These are phyloP conservation scores for Andricus curvator DNA, from an alignment of 2,888 invertebrate species.

Conservation along the genomic window DNA sequence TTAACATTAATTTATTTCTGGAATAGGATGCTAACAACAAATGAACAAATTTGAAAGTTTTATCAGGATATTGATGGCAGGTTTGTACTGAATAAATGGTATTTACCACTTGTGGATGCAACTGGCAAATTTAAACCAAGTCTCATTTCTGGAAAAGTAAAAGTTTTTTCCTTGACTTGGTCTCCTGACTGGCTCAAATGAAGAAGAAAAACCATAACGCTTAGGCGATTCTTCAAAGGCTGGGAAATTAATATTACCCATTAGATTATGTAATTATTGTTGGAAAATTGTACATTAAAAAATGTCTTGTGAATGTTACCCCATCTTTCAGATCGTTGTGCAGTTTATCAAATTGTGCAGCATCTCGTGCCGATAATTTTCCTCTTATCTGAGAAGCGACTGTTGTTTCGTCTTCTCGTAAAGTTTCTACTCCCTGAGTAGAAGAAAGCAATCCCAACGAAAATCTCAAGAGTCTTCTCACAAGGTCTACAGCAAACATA, in stretches of 20 bases:
- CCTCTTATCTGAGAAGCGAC: constrained; percentile 69
- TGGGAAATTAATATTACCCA: constrained; percentile 23
- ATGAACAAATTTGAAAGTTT: not conserved
- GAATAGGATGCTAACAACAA: too few relatives aligned
- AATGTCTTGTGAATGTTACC: constrained; percentile 57
- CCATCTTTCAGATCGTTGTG: constrained; percentile 73
- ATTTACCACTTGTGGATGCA: constrained; percentile 71
- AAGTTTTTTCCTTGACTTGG: constrained; percentile 65
- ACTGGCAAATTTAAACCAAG: constrained; percentile 65
- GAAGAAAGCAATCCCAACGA: constrained; percentile 72
- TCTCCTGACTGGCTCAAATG: constrained; percentile 67
- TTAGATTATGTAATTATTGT: constrained; percentile 31
- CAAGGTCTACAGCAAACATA: constrained; percentile 61
- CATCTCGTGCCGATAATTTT: constrained; percentile 69
- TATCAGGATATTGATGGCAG: not conserved
- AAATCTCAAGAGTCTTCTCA: constrained; percentile 69
- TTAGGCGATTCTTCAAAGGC: constrained; percentile 68
- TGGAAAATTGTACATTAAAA: not conserved
- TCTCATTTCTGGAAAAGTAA: constrained; percentile 70
- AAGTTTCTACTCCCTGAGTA: constrained; percentile 67
- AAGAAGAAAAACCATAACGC: constrained; percentile 68
- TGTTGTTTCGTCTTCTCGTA: constrained; percentile 72
- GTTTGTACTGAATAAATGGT: not conserved
- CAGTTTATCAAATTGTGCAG: constrained; percentile 71
- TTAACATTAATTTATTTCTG: not conserved